Base-by-base conservation (phyloP, 2,888 invertebrate species). In the Pandemis corylana region DNA sequence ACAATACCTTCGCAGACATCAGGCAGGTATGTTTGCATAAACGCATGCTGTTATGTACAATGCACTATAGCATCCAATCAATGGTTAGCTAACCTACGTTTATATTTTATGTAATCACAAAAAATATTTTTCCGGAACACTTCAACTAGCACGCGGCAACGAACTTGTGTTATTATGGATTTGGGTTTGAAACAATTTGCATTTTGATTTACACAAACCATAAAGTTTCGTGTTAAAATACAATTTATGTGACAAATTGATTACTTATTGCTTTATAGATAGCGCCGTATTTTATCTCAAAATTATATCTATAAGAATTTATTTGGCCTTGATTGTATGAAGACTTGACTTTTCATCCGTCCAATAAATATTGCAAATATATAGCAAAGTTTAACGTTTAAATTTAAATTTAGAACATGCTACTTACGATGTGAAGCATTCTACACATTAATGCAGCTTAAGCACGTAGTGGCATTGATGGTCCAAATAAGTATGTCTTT, bases 221-320 rank as follows among this genome's bases (percentile, higher is more conserved):
- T 71, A 56, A 71, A 71, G 70, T 62, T 56, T 6, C 63, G 46
- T 75, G 53, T 70, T 63, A 63, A 28, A 56, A 71, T 41, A 53
- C 53, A 75, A 71, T 75, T 71, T 75, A 75, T 67, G 56, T 67
- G 75, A 75, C 75, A 75, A 75, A 71, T 75, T 75, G 56, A 67
- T 71, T 71, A 36, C 28, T 36, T 36, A 67, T 53, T 56, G 67
- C 75, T 66, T 71, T 71, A 71, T 44, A 42, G 49, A 59, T 70
- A 62, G 65, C 36, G 64, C 61, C 20, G 65, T 66, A 66, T 69
- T 69, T 72, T 62, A 62, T 62, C 15, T 36, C 46, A 36, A 46
- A 46, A 59, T 68, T 68, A 13, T 59, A 68, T 68, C 64, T 64
- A 15, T 63, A 36, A 46, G 28, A 41, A 53, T 44, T 56, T 68